Conservation (phyloP, 2,797 vertebrate genomes). For the Epinephelus malabaricus region DNA sequence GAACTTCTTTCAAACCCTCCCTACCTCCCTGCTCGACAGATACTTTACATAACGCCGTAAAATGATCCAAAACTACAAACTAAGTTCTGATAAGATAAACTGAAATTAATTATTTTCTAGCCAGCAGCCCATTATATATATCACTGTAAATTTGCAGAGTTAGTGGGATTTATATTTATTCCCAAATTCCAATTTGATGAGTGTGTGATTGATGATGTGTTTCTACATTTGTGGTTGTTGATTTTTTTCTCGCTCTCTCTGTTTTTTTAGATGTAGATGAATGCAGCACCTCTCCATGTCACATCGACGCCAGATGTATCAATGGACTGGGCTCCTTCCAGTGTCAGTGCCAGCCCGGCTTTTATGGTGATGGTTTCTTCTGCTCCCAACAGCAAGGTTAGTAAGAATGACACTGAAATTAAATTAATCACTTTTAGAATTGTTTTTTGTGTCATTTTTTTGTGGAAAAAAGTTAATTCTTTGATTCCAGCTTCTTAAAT, state of each 20-base stretch:
- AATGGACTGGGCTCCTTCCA: slow-evolving; percentile 90
- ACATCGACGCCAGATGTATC: slow-evolving; percentile 86
- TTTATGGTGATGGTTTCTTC: slow-evolving; percentile 89
- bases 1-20: slow-evolving; percentile 61
- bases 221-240: not conserved
- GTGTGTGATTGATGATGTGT: not conserved
- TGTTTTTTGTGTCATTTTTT: too few relatives aligned
- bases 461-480: too few relatives aligned
- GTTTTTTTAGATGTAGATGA: slow-evolving; percentile 89
- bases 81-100: slow-evolving; percentile 18
- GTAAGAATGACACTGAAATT: slow-evolving; percentile 2
- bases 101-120: not conserved
- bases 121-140: not conserved
- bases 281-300: slow-evolving; percentile 89
- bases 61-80: not conserved
- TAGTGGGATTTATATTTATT: not conserved
- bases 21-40: slow-evolving; percentile 17
- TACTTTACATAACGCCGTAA: slow-evolving; percentile 20
- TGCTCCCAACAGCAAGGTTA: slow-evolving; percentile 85
- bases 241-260: not conserved
- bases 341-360: slow-evolving; percentile 88
- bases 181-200: not conserved
- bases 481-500: too few relatives aligned
- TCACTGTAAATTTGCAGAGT: too few relatives aligned
- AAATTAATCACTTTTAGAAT: too few relatives aligned